Percentiles rank a stretch among this genome's conserved stretches.
Conservation (phyloP, 2,113 vertebrate genomes). For the Toxostoma redivivum region DNA sequence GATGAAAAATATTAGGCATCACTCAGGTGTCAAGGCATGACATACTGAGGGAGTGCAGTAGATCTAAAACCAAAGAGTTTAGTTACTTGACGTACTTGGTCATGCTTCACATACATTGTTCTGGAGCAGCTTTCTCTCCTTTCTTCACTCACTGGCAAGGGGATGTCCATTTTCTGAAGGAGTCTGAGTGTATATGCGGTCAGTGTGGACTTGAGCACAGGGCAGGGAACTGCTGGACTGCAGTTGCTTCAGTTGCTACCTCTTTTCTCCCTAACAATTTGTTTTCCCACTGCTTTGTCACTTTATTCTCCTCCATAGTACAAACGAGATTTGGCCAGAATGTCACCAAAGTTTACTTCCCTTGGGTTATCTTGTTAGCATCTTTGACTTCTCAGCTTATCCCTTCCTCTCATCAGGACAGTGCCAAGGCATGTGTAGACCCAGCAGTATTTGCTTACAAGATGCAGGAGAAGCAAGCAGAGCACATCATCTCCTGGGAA, state of each 20-base stretch:
- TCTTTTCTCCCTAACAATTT: background rate
- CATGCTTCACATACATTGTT: background rate
- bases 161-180: background rate
- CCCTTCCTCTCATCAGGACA: background rate
- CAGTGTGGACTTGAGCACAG: background rate
- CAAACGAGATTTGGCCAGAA: background rate
- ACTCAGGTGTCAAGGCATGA: background rate
- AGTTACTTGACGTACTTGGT: rapidly evolving
- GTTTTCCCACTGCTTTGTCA: background rate
- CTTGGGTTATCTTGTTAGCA: rapidly evolving
- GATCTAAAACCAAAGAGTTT: background rate
- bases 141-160: background rate
- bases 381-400: background rate
- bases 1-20: background rate
- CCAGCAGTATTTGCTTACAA: background rate
- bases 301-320: background rate
- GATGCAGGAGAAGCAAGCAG: background rate
- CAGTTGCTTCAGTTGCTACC: background rate
- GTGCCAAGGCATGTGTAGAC: background rate
- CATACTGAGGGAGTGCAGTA: background rate
- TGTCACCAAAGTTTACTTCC: background rate
- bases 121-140: background rate
- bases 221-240: background rate
- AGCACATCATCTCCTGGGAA: background rate
- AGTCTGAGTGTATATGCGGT: background rate